A percentile compares a stretch with the other conserved stretches of the same genome.
Evolutionary conservation across 2,113 vertebrate species (phyloP).

Genomic region (Odobenus rosmarus): DNA sequence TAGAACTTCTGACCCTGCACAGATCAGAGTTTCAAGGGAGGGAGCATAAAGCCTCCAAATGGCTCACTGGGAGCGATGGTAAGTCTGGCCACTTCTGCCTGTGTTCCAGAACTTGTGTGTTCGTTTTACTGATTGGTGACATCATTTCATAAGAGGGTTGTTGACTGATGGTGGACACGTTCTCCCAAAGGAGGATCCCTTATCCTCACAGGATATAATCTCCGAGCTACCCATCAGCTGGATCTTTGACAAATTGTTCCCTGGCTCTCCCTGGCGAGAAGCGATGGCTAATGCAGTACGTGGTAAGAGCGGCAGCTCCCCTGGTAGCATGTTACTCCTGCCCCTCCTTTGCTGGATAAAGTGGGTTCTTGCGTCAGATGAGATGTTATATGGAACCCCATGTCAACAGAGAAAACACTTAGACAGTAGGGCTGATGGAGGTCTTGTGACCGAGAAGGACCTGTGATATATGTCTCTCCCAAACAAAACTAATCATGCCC

Average conservation of each 20-base stretch:
- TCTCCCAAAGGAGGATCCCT: background rate
- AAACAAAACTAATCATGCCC: background rate
- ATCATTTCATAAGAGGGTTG: no score
- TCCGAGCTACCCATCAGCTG: background rate
- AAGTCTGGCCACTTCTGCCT: background rate
- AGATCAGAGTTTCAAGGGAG: background rate
- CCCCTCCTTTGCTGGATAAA: background rate
- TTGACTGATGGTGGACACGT: background rate
- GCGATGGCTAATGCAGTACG: background rate
- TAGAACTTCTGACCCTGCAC: background rate
- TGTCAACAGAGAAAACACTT: background rate
- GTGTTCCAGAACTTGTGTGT: background rate
- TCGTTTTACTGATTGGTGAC: background rate
- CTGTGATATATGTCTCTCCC: background rate
- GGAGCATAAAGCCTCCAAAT: background rate
- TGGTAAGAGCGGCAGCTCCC: background rate
- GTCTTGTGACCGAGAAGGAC: background rate
- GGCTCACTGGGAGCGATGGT: background rate
- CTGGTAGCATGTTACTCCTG: background rate
- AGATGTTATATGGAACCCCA: background rate
- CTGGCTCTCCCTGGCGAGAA: background rate
- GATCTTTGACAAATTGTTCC: no score
- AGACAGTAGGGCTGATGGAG: no score
- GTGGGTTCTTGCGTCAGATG: background rate
- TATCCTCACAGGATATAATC: background rate